phyloP scores from a whole-genome alignment of 2,113 vertebrate species.

The Formicarius rufipectus region DNA sequence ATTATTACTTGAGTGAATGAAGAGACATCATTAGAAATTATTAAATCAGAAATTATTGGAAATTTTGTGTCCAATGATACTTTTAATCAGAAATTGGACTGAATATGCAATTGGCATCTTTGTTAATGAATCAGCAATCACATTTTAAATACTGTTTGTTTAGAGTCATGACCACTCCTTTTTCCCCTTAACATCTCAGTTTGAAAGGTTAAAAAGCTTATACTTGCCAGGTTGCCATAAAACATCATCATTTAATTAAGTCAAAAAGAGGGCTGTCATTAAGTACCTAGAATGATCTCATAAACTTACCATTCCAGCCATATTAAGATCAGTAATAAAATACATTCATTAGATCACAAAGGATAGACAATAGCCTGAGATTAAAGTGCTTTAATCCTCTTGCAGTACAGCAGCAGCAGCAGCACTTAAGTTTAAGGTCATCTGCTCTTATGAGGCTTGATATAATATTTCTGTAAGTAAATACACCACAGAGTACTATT shows the following conservation, averaged over 20 bases:
- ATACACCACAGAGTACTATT: background rate
- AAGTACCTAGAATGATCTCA: background rate
- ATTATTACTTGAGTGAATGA: background rate
- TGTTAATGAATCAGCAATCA: background rate
- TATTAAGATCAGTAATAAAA: constrained; percentile 32
- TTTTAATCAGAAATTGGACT: background rate
- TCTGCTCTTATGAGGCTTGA: background rate
- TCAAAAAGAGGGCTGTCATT: background rate
- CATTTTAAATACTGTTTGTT: background rate
- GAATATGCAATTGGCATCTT: background rate
- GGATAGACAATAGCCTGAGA: background rate
- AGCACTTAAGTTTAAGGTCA: constrained; percentile 15
- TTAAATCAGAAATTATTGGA: background rate
- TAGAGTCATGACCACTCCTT: background rate
- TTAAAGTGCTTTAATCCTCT: constrained; percentile 41
- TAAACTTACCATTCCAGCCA: background rate
- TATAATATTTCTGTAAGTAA: constrained; percentile 10
- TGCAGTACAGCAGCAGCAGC: constrained; percentile 1
- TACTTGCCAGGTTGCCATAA: background rate
- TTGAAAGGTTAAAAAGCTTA: background rate
- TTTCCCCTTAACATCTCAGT: background rate
- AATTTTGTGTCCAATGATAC: background rate
- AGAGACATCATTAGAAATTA: background rate
- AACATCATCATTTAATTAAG: constrained; percentile 5
- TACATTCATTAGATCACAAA: constrained; percentile 4